phyloP scores from a whole-genome alignment of 2,888 invertebrate species.

The Seladonia tumulorum region DNA sequence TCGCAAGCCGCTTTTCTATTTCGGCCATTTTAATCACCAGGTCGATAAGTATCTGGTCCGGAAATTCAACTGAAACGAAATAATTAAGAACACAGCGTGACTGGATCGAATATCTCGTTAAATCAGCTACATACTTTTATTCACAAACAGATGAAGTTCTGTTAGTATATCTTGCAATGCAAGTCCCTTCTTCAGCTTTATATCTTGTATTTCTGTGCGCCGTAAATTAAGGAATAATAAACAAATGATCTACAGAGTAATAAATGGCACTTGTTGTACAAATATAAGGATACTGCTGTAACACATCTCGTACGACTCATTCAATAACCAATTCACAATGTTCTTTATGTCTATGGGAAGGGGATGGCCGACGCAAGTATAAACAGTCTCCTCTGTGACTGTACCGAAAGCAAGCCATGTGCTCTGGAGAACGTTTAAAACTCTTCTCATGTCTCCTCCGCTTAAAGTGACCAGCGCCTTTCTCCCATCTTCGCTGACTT shows the following conservation, averaged over 20 bases:
- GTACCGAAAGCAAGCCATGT: conserved; percentile 96
- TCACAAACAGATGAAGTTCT: conserved; percentile 94
- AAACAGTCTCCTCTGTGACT: conserved; percentile 96
- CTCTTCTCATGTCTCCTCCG: conserved; percentile 99
- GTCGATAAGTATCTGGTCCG: conserved; percentile 90
- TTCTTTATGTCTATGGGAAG: conserved; percentile 94
- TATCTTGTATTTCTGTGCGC: conserved; percentile 89
- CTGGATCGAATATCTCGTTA: not conserved
- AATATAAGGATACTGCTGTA: conserved; percentile 91
- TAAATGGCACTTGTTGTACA: not conserved
- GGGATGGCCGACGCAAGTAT: conserved; percentile 98
- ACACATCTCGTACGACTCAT: conserved; percentile 90
- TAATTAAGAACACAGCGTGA: conserved; percentile 12
- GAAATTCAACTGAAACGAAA: conserved; percentile 91
- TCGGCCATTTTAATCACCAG: conserved; percentile 95
- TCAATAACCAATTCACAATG: conserved; percentile 94
- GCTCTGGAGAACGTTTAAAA: conserved; percentile 98
- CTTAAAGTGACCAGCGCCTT: conserved; percentile 95
- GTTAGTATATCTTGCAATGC: conserved; percentile 97
- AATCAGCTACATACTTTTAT: conserved; percentile 90
- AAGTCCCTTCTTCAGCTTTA: conserved; percentile 95
- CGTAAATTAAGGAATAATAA: conserved; percentile 70
- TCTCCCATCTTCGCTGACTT: conserved; percentile 94
- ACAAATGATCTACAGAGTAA: not conserved
- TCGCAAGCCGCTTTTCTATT: conserved; percentile 93